Evolutionary conservation across 2,888 invertebrate genomes (phyloP), one percentile per base, ranked within the genome.

Genomic region (Drosophila multiciliata): DNA sequence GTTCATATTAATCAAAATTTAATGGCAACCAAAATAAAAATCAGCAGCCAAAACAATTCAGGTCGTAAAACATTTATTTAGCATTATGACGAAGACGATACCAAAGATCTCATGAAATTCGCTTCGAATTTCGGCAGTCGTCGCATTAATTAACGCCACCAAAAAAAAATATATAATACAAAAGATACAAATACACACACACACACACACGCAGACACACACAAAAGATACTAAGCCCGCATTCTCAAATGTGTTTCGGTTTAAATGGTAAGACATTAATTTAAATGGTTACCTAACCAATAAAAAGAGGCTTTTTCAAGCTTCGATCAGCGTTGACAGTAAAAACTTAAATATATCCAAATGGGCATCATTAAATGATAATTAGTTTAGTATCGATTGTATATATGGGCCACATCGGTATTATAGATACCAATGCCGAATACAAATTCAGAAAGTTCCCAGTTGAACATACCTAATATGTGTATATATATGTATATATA

Each of bases 21-120:
- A 76, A 80, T 75, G 32, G 66, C 64, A 65, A 7, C 15, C 53
- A 23, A 26, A 33, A 23, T 20, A 61, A 65, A 50, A 78, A 55
- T 74, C 79, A 69, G 78, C 79, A 66, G 70, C 75, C 63, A 49
- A 75, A 67, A 70, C 77, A 86, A 63, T 78, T 80, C 63, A 66
- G 73, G 52, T 81, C 86, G 79, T 86, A 79, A 86, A 86, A 81
- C 83, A 86, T 86, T 88, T 78, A 81, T 80, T 81, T 73, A 63
- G 66, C 62, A 80, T 75, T 78, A 73, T 78, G 83, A 87, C 68
- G 54, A 64, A 64, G 63, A 33, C 76, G 66, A 84, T 75, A 50
- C 52, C 83, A 66, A 73, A 80, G 76, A 88, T 88, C 75, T 70
- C 69, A 40, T 33, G 33, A 65, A 49, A 77, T 49, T 72, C 72